Evolutionary conservation across 2,113 vertebrate genomes (phyloP), one percentile per base, ranked within the genome.

Genomic region (Pelmatolapia mariae): DNA sequence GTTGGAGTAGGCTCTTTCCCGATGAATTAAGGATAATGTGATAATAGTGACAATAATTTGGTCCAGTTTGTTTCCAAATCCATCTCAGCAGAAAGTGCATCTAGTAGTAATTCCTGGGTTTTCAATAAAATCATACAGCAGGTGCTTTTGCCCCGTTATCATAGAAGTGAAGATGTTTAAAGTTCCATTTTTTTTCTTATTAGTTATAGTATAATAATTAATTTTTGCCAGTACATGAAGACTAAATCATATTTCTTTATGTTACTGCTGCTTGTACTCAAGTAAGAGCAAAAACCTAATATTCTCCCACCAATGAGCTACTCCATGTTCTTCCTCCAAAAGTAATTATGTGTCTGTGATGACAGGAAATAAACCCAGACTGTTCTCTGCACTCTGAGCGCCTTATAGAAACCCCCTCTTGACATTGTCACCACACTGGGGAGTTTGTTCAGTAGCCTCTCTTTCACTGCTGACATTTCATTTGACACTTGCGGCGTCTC

Each of bases 361-460:
- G 93, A 91, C 88, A 89, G 85, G 81, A 93, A 92, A 89, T 92
- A 83, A 90, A 87, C 43, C 57, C 53, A 12, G 43, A 71, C 80
- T 73, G 79, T 89, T 92, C 24, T 81, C 36, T 89, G 84, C 86
- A 90, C 86, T 84, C 88, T n/a, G 79, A 87, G 80, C 9, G 36
- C 31, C 57, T 88, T 29, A 81, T 47, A 80, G 59, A 85, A 87
- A 82, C 82, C 82, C 63, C 81, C 76, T 85, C 45, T 12, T 73
- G 87, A 91, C 88, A 81, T 80, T 26, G 78, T 63, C 82, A 45
- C 63, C 5, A 50, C 87, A 82, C 86, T 47, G 85, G 36, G 68
- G 93, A 87, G 53, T 92, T 83, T 81, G 81, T 82, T 87, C 91
- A 43, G 78, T 83, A 76, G 73, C 89, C 79, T 89, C 71, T 80